Conservation (phyloP, 2,113 vertebrate genomes). For the Ovibos moschatus region DNA sequence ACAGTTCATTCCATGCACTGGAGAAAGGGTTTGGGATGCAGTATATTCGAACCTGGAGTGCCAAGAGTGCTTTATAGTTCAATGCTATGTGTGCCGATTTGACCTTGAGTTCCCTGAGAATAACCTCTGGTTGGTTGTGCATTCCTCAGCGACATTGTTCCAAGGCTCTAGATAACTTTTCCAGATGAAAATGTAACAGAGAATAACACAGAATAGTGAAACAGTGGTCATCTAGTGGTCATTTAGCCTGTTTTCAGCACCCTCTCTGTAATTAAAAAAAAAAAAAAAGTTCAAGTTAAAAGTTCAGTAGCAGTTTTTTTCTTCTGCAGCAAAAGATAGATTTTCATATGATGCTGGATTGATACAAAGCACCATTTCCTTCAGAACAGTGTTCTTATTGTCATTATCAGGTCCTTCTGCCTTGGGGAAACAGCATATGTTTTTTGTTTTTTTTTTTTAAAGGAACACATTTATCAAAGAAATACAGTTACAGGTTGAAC, state of each 20-base stretch:
- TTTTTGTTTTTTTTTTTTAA: not conserved
- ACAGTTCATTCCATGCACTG: not conserved
- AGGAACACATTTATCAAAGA: not conserved
- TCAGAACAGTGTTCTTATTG: not conserved
- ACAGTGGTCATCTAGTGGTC: not conserved
- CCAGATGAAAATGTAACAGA: not conserved
- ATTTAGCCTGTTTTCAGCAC: not conserved
- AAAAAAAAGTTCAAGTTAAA: not conserved
- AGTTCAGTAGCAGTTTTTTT: not conserved
- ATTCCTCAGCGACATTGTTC: not conserved
- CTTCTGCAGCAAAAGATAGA: not conserved
- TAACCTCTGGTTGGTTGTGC: not conserved
- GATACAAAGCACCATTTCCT: not conserved
- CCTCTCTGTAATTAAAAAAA: not conserved
- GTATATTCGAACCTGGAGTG: not conserved
- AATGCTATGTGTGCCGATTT: not conserved
- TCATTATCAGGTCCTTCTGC: not conserved
- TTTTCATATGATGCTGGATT: not conserved
- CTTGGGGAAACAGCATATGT: not conserved
- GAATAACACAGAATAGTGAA: not conserved
- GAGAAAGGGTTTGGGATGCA: not conserved
- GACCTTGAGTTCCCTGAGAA: not conserved
- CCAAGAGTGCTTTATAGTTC: not conserved
- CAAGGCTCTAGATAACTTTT: not conserved
- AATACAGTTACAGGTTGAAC: conserved; percentile 20